Evolutionary conservation across 2,797 vertebrate genomes (phyloP), one percentile per base, ranked within the genome.

Genomic region (Rachycentron canadum): DNA sequence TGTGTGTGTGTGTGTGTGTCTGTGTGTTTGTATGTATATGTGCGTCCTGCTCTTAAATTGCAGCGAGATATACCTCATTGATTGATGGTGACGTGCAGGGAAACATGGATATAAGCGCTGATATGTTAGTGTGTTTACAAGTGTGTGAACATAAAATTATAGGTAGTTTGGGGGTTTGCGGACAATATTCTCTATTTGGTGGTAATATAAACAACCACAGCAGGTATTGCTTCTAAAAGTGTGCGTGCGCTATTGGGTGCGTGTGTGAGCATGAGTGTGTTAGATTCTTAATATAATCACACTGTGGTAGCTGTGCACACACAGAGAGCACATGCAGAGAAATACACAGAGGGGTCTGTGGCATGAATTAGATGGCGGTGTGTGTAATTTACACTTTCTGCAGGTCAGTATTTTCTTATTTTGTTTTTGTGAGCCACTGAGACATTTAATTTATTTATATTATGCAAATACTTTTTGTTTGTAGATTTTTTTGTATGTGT

Each of bases 371-470:
- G 56, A 80, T 57, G 49, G 57, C 21, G 1, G 13, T 45, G 19
- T 65, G 67, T 74, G 81, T 63, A 69, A 81, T 73, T 84, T 82
- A 76, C 70, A 87, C 80, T 55, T 85, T 86, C 81, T 83, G 72
- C 77, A 32, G 81, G 65, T 91, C 88, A 79, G 78, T 86, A 78
- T 64, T 81, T 78, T 60, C 21, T 23, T 61, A n/a, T 71, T 79
- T 82, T 71, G 32, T 73, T 83, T 86, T 82, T 45, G 68, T 63
- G 69, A 81, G n/a, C 71, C 72, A 58, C 70, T 30, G 62, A 86
- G 49, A 86, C 60, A 21, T 52, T 47, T 60, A 25, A 82, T 28
- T 65, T 45, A 82, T 84, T 81, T 69, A 70, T 87, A 76, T 76
- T 30, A 67, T 78, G 69, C 10, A 0, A 85, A 82, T 76, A 55